Base-by-base conservation (phyloP, 2,797 vertebrate genomes). In the Notolepis coatsorum region DNA sequence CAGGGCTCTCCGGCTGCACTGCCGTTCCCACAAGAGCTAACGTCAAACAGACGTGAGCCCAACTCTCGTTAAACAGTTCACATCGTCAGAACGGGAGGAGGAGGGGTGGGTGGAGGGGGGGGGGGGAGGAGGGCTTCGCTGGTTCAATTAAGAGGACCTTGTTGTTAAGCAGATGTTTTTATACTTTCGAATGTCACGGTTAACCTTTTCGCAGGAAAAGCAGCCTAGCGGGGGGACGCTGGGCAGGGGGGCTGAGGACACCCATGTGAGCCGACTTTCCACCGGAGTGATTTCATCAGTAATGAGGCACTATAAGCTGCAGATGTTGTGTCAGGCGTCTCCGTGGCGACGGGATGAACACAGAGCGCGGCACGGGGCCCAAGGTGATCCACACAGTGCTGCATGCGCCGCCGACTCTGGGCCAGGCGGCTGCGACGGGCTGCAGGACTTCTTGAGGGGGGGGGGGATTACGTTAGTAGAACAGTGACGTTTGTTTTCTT, bases 281-380 rank as follows among this genome's bases (percentile, higher is more conserved):
- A 88, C 80, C 84, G 88, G 58, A 87, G 87, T 88, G 88, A 90
- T 82, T 90, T 89, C 89, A 89, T 88, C 89, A 61, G 88, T 86
- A 90, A 90, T 87, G 86, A 90, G 86, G 82, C 86, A 88, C 87
- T 84, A 86, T 87, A 89, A 89, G 86, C 89, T 91, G 85, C 90
- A 90, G 89, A 91, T 91, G 89, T 91, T 91, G 83, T 90, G 90
- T 87, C 81, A 86, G 86, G 85, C 88, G n/a, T 87, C 81, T 82
- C 74, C 75, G 86, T 87, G 85, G 85, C 75, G 85, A 90, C 88
- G 5, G 58, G 77, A 82, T 79, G 82, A 88, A 56, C 43, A 58
- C 25, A 42, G 41, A 53, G 5, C 79, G 68, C 30, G 80, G 82
- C 70, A 69, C 76, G 56, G 76, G 76, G 82, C 80, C 85, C 85